Evolutionary conservation across 2,888 invertebrate genomes (phyloP).

Genomic region (Drosophila planitibia): DNA sequence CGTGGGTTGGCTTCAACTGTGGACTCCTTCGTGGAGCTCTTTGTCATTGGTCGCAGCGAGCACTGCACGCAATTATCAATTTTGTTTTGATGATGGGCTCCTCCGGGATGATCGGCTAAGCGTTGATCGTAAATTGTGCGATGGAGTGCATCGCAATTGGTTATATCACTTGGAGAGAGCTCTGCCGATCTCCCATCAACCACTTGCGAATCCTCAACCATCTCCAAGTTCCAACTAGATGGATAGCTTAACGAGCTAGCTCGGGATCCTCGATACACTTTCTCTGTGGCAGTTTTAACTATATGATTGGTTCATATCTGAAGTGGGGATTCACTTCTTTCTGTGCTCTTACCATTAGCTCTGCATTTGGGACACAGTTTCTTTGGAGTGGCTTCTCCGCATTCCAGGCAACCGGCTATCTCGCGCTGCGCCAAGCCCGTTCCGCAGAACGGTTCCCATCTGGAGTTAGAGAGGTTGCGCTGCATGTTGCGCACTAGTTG

Average conservation of each 20-base stretch:
- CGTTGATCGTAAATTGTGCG: slow-evolving; percentile 39
- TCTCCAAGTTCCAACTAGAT: slow-evolving; percentile 53
- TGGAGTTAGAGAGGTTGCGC: slow-evolving; percentile 4
- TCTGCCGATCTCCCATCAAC: not conserved
- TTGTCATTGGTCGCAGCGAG: not conserved
- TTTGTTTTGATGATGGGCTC: not conserved
- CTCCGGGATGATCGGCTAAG: not conserved
- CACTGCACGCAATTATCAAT: slow-evolving; percentile 30
- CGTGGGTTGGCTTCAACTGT: slow-evolving; percentile 1
- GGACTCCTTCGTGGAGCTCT: not conserved
- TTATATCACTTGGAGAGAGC: slow-evolving; percentile 22
- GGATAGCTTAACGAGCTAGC: slow-evolving; percentile 57
- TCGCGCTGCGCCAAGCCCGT: slow-evolving; percentile 2
- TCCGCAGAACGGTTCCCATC: not conserved
- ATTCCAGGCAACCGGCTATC: not conserved
- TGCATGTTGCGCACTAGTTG: slow-evolving; percentile 21
- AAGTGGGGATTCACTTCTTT: no score
- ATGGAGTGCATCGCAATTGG: slow-evolving; percentile 34
- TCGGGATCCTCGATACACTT: slow-evolving; percentile 24
- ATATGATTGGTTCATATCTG: not conserved
- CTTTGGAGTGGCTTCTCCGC: not conserved
- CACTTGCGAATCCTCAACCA: not conserved
- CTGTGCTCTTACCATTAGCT: slow-evolving; percentile 24
- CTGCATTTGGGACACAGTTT: slow-evolving; percentile 9
- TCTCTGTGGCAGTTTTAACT: slow-evolving; percentile 10